Conservation (phyloP, 2,113 vertebrate species). For the Loxodonta africana region DNA sequence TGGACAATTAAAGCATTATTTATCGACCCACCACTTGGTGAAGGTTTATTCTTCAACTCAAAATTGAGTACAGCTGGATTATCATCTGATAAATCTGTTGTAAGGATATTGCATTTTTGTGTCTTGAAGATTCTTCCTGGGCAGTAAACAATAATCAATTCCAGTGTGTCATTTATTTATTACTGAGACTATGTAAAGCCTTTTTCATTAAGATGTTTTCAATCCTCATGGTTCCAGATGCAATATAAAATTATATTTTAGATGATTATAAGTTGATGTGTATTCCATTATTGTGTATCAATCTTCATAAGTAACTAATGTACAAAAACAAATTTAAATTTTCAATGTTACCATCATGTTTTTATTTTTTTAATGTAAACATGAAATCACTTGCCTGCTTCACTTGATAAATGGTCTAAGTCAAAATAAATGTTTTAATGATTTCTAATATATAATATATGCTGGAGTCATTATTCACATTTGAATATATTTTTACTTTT, state of each 20-base stretch:
- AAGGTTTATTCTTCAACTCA: slow-evolving; percentile 73
- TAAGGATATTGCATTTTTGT: slow-evolving; percentile 75
- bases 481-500: slow-evolving; percentile 58
- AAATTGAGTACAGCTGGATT: slow-evolving; percentile 63
- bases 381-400: slow-evolving; percentile 65
- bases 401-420: slow-evolving; percentile 64
- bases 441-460: slow-evolving; percentile 60
- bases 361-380: slow-evolving; percentile 62
- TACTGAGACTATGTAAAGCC: slow-evolving; percentile 60
- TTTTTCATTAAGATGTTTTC: slow-evolving; percentile 79
- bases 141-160: slow-evolving; percentile 75
- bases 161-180: slow-evolving; percentile 75
- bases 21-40: slow-evolving; percentile 57
- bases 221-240: slow-evolving; percentile 44
- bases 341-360: slow-evolving; percentile 37
- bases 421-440: slow-evolving; percentile 71
- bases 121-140: slow-evolving; percentile 54
- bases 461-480: slow-evolving; percentile 51
- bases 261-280: slow-evolving; percentile 72
- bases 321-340: slow-evolving; percentile 69
- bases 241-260: slow-evolving; percentile 72
- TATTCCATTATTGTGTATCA: slow-evolving; percentile 66
- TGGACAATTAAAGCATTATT: slow-evolving; percentile 71
- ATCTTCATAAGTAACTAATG: slow-evolving; percentile 79
- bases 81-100: slow-evolving; percentile 68